Evolutionary conservation across 2,113 vertebrate genomes (phyloP).

Genomic region (Dipodomys ordii): DNA sequence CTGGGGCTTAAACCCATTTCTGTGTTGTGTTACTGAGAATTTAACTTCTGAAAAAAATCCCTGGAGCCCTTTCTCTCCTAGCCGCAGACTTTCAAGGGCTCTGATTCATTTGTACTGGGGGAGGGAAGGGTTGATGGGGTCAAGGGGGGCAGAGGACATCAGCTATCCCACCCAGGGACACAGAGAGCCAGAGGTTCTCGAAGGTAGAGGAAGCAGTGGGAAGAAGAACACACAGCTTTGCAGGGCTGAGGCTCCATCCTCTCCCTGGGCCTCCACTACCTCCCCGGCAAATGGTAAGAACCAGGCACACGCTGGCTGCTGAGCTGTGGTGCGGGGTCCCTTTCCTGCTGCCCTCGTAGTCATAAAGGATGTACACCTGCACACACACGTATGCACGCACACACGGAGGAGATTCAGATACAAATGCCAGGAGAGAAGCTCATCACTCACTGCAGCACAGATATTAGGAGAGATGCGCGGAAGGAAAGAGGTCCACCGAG

Average conservation of each 20-base stretch:
- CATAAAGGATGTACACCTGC: not conserved
- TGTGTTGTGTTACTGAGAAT: not conserved
- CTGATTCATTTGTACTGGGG: constrained; percentile 22
- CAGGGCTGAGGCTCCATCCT: not conserved
- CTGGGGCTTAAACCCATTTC: not conserved
- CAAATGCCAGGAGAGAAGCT: not conserved
- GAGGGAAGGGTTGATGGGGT: no score
- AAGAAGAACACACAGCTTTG: not conserved
- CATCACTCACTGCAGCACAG: not conserved
- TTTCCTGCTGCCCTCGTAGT: not conserved
- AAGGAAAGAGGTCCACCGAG: not conserved
- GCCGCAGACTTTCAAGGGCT: not conserved
- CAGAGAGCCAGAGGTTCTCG: not conserved
- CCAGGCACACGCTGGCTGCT: not conserved
- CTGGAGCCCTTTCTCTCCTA: not conserved
- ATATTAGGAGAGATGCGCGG: not conserved
- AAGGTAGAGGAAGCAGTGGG: not conserved
- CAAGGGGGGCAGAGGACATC: no score
- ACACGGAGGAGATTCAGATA: not conserved
- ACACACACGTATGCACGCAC: no score
- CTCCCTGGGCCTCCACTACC: no score
- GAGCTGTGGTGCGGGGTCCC: not conserved
- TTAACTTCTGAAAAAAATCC: not conserved
- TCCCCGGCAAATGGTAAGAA: no score
- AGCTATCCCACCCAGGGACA: not conserved